A percentile compares a stretch with the other conserved stretches of the same genome.
phyloP scores from a whole-genome alignment of 2,797 vertebrate genomes.

The Tenualosa ilisha region DNA sequence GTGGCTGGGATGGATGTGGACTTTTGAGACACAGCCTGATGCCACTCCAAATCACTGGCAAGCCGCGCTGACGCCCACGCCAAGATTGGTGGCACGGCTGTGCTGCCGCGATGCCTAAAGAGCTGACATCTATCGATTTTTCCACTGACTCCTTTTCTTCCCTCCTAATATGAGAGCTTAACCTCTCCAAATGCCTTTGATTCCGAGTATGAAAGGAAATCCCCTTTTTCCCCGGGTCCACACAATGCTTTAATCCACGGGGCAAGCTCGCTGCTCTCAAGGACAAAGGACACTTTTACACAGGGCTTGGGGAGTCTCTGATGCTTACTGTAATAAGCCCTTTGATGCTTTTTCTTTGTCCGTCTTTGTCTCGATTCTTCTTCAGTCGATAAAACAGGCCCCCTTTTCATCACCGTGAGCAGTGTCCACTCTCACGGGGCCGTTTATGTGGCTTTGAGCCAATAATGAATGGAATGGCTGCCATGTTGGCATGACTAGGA shows the following conservation, averaged over 20 bases:
- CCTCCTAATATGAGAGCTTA: constrained; percentile 11
- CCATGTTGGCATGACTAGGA: background rate
- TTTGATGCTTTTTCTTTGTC: background rate
- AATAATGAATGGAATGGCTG: background rate
- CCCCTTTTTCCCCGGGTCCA: constrained; percentile 2
- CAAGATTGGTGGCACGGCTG: background rate
- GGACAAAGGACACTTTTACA: constrained; percentile 24
- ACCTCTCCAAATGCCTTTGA: constrained; percentile 13
- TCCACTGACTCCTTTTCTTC: background rate
- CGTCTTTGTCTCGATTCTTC: constrained; percentile 6
- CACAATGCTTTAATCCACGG: constrained; percentile 17
- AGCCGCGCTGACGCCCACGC: background rate
- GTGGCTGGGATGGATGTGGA: constrained; percentile 12
- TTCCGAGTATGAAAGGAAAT: constrained; percentile 7
- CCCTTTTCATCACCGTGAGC: background rate
- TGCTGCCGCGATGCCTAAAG: background rate
- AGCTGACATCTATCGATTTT: constrained; percentile 21
- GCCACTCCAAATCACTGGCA: background rate
- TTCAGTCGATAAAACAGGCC: background rate
- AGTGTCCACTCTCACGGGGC: background rate
- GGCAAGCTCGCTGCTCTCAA: background rate
- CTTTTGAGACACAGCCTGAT: constrained; percentile 13
- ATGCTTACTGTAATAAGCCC: background rate
- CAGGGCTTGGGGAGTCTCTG: background rate
- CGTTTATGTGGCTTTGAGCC: background rate